These are phyloP conservation scores for Barbus barbus DNA, from an alignment of 2,113 vertebrate species.

Conservation along the genomic window DNA sequence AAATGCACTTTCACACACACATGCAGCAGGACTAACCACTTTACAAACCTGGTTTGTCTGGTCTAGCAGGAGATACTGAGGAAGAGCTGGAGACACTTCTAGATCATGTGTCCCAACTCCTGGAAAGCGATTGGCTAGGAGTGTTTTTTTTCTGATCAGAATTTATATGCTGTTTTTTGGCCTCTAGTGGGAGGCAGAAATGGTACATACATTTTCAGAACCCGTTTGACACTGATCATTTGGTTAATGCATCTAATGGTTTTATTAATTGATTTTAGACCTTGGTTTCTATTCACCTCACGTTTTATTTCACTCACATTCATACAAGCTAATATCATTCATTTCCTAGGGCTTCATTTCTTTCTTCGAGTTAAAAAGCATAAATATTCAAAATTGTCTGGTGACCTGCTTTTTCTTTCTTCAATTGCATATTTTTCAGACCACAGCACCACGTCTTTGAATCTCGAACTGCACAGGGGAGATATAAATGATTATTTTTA, in stretches of 20 bases:
- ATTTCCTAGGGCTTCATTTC: not conserved
- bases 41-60: constrained; percentile 36
- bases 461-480: not conserved
- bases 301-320: not conserved
- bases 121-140: not conserved
- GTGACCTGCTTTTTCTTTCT: not conserved
- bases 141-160: not conserved
- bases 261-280: not conserved
- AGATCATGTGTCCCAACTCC: not conserved
- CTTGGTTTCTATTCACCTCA: not conserved
- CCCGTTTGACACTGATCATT: not conserved
- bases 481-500: not conserved
- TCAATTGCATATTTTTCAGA: not conserved
- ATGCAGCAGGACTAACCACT: constrained; percentile 18
- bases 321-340: not conserved
- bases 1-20: constrained; percentile 1
- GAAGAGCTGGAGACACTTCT: constrained; percentile 12
- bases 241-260: constrained; percentile 8
- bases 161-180: not conserved
- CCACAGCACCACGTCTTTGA: not conserved
- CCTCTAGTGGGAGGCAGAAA: constrained; percentile 3
- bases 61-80: constrained; percentile 36
- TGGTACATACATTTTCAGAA: not conserved
- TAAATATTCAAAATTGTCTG: not conserved
- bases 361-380: not conserved